Base-by-base conservation (phyloP, 2,113 vertebrate genomes). In the Salminus brasiliensis region DNA sequence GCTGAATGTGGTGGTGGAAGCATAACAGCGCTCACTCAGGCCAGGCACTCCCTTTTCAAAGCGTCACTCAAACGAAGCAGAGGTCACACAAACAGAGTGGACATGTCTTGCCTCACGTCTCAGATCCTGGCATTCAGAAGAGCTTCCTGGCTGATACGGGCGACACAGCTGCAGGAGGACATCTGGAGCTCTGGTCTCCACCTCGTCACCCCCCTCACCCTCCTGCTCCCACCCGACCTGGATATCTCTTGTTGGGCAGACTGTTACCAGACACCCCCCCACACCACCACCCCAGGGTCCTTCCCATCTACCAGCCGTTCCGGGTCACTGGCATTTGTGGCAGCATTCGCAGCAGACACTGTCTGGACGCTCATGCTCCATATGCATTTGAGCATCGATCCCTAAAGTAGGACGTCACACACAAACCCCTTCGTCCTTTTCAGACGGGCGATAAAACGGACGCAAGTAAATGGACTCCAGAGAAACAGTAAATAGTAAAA, bases 321-420 rank as follows among this genome's bases (percentile, higher is more conserved):
- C 83, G 84, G 89, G 90, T 93, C 90, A 89, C 55, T 85, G 86
- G 68, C 82, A 30, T 89, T 87, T 73, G 80, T 57, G 60, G 45
- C 29, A 72, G 72, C 82, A 86, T 86, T 43, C 72, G 52, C 49
- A 84, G 78, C 57, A 9, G 52, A 55, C 66, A 87, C 87, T 84
- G 88, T 76, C 69, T 25, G 69, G 39, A 84, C 84, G 67, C 70
- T 70, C 85, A 81, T 82, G 90, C 89, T 89, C 90, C 81, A 88
- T 76, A 87, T 87, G 73, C 87, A 86, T 86, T 83, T 85, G 89
- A 89, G 89, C 88, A 90, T 88, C 82, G 87, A 92, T 89, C 79
- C 32, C 25, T 53, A n/a, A 67, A 72, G 79, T n/a, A 62, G 63
- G 13, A 13, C 60, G 85, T 80, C 76, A 7, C 9, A n/a, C n/a